Evolutionary conservation across 2,113 vertebrate species (phyloP).

Genomic region (Antidorcas marsupialis): DNA sequence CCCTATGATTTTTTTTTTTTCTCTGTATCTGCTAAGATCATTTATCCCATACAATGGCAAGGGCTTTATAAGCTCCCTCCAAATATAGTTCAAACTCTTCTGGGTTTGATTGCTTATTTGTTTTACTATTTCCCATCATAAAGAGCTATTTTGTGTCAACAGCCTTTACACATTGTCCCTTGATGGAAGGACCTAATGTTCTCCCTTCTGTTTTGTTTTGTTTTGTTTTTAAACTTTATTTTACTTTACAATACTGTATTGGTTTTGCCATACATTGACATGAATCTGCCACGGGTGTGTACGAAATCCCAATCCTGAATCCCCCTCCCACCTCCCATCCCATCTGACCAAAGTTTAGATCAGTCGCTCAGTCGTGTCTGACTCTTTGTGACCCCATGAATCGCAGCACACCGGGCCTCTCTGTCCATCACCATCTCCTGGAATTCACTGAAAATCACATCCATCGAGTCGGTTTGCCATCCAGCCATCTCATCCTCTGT

Average conservation of each 20-base stretch:
- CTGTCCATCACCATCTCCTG: too few species aligned
- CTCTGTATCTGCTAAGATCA: not conserved
- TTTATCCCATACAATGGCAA: not conserved
- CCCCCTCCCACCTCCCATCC: too few species aligned
- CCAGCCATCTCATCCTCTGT: too few species aligned
- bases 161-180: not conserved
- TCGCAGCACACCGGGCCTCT: too few species aligned
- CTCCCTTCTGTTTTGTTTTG: not conserved
- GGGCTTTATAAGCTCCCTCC: not conserved
- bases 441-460: too few species aligned
- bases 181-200: not conserved
- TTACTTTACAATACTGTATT: too few species aligned
- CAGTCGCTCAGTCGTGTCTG: accelerated
- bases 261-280: too few species aligned
- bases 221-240: too few species aligned
- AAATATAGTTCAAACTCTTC: not conserved
- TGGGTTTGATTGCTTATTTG: not conserved
- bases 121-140: not conserved
- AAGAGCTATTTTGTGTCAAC: not conserved
- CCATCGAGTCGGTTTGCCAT: too few species aligned
- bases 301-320: too few species aligned
- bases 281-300: too few species aligned
- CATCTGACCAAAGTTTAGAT: not conserved
- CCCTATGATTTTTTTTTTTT: not conserved
- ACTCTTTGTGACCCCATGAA: too few species aligned